Evolutionary conservation across 2,113 vertebrate species (phyloP).

Genomic region (Phylloscopus trochiloides): DNA sequence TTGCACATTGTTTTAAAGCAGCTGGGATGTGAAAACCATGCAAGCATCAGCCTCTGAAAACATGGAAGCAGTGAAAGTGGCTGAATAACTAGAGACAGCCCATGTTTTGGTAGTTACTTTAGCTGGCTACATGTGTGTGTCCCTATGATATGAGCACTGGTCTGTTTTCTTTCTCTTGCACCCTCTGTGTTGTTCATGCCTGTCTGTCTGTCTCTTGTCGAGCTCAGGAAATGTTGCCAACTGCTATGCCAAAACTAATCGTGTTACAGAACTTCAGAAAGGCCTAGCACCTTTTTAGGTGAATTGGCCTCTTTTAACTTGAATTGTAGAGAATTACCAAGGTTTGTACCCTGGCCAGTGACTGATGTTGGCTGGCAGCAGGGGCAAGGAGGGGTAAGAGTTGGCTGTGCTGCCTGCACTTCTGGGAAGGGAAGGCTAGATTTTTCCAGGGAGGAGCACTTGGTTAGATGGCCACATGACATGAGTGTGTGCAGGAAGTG

Average conservation of each 20-base stretch:
- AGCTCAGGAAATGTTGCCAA: conserved; percentile 8
- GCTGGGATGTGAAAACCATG: not conserved
- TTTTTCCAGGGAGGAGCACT: not conserved
- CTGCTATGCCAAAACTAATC: not conserved
- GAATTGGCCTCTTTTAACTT: not conserved
- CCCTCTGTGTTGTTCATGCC: conserved; percentile 39
- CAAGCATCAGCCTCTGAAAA: not conserved
- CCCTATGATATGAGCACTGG: conserved; percentile 21
- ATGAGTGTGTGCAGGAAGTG: not conserved
- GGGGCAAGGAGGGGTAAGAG: not conserved
- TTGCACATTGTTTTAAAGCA: not conserved
- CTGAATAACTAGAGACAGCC: not conserved
- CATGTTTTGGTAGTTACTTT: not conserved
- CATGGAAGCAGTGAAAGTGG: not conserved
- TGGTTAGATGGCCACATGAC: not conserved
- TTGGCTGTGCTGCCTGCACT: not conserved
- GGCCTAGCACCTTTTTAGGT: not conserved
- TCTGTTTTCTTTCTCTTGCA: conserved; percentile 67
- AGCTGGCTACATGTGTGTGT: not conserved
- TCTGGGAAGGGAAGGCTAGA: not conserved
- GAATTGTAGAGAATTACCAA: not conserved
- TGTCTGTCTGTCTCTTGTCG: not conserved
- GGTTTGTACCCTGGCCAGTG: not conserved
- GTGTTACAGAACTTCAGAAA: not conserved
- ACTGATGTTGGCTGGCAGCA: not conserved